These are phyloP conservation scores for Apis dorsata DNA, from an alignment of 1,140 invertebrate genomes.

Conservation along the genomic window DNA sequence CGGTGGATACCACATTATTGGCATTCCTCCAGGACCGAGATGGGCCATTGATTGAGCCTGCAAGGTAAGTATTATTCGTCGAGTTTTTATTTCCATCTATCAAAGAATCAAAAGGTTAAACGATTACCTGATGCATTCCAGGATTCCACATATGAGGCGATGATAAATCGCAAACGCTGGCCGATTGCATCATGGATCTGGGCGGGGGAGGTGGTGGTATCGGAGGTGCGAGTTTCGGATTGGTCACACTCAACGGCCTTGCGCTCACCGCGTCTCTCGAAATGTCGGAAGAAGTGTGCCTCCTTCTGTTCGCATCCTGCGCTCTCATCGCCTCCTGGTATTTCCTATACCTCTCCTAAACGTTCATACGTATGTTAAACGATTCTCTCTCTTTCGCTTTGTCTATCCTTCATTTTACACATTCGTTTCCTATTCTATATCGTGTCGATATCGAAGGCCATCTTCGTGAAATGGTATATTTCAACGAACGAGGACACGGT, in stretches of 20 bases:
- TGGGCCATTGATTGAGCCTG: conserved; percentile 88
- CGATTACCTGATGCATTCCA: conserved; percentile 74
- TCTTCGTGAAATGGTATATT: too few relatives aligned
- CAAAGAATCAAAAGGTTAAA: not conserved
- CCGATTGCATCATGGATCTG: conserved; percentile 74
- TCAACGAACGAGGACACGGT: not conserved
- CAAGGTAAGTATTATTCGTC: not conserved
- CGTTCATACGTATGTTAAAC: not conserved
- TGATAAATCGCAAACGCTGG: conserved; percentile 76
- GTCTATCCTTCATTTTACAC: not conserved
- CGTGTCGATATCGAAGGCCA: not conserved
- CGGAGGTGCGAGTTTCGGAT: conserved; percentile 64
- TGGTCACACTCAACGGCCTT: conserved; percentile 62
- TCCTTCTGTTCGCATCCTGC: conserved; percentile 75
- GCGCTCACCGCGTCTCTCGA: conserved; percentile 60
- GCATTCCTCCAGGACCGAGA: conserved; percentile 77
- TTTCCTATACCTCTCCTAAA: conserved; percentile 83
- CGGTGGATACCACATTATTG: conserved; percentile 79
- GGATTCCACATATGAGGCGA: conserved; percentile 72
- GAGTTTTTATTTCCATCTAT: not conserved
- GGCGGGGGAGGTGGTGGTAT: conserved; percentile 70
- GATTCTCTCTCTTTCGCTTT: not conserved
- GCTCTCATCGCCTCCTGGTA: conserved; percentile 83
- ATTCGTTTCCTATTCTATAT: not conserved
- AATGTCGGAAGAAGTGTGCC: conserved; percentile 58